Evolutionary conservation across 2,113 vertebrate species (phyloP), one percentile per base, ranked within the genome.

Genomic region (Phalacrocorax brasilianus): DNA sequence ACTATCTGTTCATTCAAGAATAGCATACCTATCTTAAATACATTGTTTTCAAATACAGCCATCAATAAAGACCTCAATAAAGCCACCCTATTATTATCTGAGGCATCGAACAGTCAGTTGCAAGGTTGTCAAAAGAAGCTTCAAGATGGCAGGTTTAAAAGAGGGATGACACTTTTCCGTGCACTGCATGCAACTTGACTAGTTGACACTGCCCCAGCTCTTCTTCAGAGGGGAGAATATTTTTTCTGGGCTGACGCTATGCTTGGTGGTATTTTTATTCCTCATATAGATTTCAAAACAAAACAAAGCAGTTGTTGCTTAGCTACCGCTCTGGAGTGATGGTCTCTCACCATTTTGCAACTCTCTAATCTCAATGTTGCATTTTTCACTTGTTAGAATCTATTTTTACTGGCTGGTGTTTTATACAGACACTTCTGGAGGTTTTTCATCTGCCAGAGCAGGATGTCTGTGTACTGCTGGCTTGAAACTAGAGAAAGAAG

Each of bases 221-320:
- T 55, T 77, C 91, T 85, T 89, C 50, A 62, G 80, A 85, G 45
- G 42, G 92, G 42, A 35, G 80, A 87, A 15, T 91, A 30, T 76
- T 96, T 96, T 88, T 91, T 78, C 86, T 91, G 84, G 70, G 44
- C 87, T 91, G 82, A 40, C 65, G 89, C 40, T 78, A 14, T 67
- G 53, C 78, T 90, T 90, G 58, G 38, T 95, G 87, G 42, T 95
- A 95, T 97, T 97, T 97, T 96, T 95, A 59, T 85, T 95, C 93
- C 96, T 93, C 92, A 28, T 93, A 91, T 85, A 95, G 91, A 95
- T 95, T 97, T 95, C 96, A 93, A 95, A 97, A 94, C 93, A 95
- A 96, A 97, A 96, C 93, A 96, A 89, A 95, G 85, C 71, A 67
- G 61, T 89, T 93, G 97, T 97, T 95, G 96, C 97, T 91, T 96